Evolutionary conservation across 2,113 vertebrate genomes (phyloP), one percentile per base, ranked within the genome.

Genomic region (Alectura lathami): DNA sequence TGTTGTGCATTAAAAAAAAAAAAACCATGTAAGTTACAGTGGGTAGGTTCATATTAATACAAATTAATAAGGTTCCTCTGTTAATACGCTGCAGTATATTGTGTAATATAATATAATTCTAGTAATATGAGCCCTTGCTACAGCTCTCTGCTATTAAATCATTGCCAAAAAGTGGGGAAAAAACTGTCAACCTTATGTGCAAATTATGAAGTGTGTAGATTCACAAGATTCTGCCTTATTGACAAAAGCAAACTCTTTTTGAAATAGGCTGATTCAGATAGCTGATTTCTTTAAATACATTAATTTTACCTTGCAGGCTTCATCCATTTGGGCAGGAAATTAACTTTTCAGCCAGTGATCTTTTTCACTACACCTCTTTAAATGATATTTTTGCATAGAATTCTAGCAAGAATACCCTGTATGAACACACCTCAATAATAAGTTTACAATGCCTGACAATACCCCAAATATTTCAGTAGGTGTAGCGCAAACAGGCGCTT

Each of bases 161-260:
- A 91, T 66, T 91, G 48, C 48, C 76, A 96, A 91, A 89, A 89
- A 66, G 60, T 73, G 54, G n/a, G 43, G 70, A 43, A 88, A 93
- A 94, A 94, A 48, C 89, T 85, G 88, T 75, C 94, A 97, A 54
- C 38, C 47, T 94, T 88, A 63, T 62, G 68, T 88, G 81, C 88
- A 95, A 95, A 97, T 92, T 95, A 95, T 94, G 95, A 97, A 95
- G 90, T 95, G 92, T 93, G 94, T 83, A 85, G 60, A 87, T 95
- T 96, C 94, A 93, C 84, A 93, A 86, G 62, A 91, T 92, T 95
- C 73, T 93, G 83, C 50, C 78, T 75, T 96, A 95, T 76, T 96
- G 92, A 94, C 81, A 95, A 82, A 95, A 72, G 63, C 69, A 92
- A 84, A 60, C 42, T 89, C 66, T 83, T 86, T 95, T 73, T 75